A percentile compares a stretch with the other conserved stretches of the same genome.
Conservation (phyloP, 2,888 invertebrate genomes). For the Chalcis sispes region DNA sequence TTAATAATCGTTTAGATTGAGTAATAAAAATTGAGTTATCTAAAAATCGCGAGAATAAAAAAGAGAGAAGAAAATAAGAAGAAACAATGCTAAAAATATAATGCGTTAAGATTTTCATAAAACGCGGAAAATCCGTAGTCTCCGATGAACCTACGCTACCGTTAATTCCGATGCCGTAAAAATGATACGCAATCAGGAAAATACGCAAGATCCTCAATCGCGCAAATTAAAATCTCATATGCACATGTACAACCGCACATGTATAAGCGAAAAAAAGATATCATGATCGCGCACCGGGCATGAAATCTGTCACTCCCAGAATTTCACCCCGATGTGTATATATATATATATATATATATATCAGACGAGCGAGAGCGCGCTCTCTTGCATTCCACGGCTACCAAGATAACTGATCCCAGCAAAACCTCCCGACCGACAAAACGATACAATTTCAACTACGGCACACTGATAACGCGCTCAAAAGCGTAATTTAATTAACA, state of each 20-base stretch:
- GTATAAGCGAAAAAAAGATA: no score
- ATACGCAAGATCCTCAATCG: neutral
- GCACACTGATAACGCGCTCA: conserved; percentile 6
- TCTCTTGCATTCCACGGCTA: neutral
- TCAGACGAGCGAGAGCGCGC: neutral
- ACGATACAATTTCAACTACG: conserved; percentile 7
- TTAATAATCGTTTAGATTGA: no score
- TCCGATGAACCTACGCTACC: no score
- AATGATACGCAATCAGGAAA: neutral
- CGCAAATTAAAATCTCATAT: neutral
- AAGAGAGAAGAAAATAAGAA: no score
- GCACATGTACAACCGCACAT: neutral
- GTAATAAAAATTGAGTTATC: no score
- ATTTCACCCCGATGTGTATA: neutral
- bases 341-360: no score
- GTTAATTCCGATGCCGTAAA: neutral
- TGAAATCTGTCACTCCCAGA: conserved; percentile 9
- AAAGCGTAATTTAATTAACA: conserved; percentile 38
- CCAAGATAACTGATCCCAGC: conserved; percentile 23
- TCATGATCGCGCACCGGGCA: no score
- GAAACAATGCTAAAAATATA: neutral
- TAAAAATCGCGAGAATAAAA: no score
- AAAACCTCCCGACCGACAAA: conserved; percentile 11
- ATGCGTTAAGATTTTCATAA: neutral
- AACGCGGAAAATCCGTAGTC: neutral